These are phyloP conservation scores for Limosa lapponica DNA, from an alignment of 2,797 vertebrate species.

Conservation along the genomic window DNA sequence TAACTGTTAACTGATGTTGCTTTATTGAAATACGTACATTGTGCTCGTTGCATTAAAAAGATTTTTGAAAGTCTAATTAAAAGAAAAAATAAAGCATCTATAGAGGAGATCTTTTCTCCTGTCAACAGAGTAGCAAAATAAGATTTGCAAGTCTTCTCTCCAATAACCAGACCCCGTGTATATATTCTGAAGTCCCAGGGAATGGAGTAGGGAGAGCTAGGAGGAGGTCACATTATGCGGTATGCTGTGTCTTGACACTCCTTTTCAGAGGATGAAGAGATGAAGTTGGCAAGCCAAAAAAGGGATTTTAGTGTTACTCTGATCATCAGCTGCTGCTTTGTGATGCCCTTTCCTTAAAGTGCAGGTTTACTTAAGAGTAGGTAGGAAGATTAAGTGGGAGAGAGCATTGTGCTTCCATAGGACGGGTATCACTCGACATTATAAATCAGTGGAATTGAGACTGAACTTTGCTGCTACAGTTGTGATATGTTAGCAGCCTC, in stretches of 20 bases:
- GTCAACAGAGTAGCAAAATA: background rate
- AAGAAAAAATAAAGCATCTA: background rate
- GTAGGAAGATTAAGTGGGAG: background rate
- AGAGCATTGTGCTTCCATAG: background rate
- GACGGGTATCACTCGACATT: background rate
- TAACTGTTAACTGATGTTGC: background rate
- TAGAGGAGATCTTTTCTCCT: background rate
- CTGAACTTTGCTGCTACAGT: background rate
- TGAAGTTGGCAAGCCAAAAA: background rate
- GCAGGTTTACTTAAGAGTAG: background rate
- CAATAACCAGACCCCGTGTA: background rate
- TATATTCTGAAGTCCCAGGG: background rate
- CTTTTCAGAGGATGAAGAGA: background rate
- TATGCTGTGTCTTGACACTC: background rate
- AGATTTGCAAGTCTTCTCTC: background rate
- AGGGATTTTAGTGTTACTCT: background rate
- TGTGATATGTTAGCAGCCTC: background rate
- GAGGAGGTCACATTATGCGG: rapidly evolving
- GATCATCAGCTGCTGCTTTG: background rate
- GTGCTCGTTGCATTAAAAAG: background rate
- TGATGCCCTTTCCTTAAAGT: background rate
- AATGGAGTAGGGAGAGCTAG: background rate
- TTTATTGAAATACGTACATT: background rate
- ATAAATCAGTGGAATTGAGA: background rate
- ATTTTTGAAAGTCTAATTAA: background rate